Conservation (phyloP, 2,888 invertebrate species). For the Chymomyza fuscimana region DNA sequence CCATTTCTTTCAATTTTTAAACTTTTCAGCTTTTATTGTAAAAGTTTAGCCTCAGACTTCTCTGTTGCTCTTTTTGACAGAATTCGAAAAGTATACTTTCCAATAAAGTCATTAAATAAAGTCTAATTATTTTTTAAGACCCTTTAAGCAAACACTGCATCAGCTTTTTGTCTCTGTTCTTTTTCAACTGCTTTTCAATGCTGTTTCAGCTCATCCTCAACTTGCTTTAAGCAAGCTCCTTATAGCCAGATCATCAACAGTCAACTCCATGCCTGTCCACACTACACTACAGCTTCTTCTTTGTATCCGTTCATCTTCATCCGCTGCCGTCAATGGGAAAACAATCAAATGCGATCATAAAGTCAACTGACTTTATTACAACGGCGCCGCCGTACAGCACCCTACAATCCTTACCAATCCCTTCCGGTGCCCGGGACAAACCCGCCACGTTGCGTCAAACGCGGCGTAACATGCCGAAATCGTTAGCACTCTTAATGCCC, state of each 20-base stretch:
- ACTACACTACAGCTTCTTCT: not conserved
- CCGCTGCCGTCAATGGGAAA: constrained; percentile 25
- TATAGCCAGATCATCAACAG: not conserved
- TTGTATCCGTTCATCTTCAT: not conserved
- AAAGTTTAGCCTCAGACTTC: too few species aligned
- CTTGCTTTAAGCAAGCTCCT: not conserved
- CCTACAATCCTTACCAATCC: not conserved
- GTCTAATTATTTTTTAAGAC: not conserved
- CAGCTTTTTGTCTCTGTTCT: not conserved
- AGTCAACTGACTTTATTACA: constrained; percentile 65
- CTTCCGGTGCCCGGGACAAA: not conserved
- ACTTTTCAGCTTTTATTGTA: too few species aligned
- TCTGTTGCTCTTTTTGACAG: too few species aligned
- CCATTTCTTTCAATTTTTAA: too few species aligned
- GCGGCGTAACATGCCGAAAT: constrained; percentile 32
- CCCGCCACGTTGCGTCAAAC: not conserved
- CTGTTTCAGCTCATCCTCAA: not conserved
- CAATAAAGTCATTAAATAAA: not conserved
- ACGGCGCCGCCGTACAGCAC: constrained; percentile 13
- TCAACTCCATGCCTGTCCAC: not conserved
- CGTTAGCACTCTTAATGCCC: constrained; percentile 51
- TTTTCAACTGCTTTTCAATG: not conserved
- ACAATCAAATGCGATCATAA: constrained; percentile 58
- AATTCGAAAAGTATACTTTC: too few species aligned
- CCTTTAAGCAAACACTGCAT: not conserved